A percentile compares a stretch with the other conserved stretches of the same genome.
phyloP scores from a whole-genome alignment of 2,113 vertebrate genomes.

The Mohoua ochrocephala region DNA sequence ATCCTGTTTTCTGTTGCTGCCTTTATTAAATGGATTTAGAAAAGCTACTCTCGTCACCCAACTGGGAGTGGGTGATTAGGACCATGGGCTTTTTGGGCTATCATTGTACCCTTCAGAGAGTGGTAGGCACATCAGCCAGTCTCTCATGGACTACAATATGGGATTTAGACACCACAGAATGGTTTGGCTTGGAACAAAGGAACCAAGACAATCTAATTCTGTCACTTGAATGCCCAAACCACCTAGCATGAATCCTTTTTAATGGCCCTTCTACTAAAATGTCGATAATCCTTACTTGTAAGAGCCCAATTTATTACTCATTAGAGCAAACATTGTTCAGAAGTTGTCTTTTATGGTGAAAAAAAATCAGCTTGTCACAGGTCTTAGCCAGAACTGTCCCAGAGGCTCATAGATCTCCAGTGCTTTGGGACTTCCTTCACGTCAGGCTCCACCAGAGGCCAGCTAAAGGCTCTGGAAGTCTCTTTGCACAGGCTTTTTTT shows the following conservation, averaged over 20 bases:
- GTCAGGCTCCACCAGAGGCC: not conserved
- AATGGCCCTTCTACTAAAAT: not conserved
- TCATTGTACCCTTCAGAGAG: not conserved
- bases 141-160: accelerated
- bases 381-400: not conserved
- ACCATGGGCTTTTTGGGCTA: not conserved
- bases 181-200: not conserved
- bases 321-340: not conserved
- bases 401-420: not conserved
- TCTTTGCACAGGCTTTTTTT: not conserved
- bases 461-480: not conserved
- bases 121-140: not conserved
- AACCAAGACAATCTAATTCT: not conserved
- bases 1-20: not conserved
- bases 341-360: not conserved
- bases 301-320: not conserved
- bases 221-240: not conserved
- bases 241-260: not conserved
- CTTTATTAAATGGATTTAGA: not conserved
- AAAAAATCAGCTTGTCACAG: not conserved
- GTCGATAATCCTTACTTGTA: not conserved
- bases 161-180: not conserved
- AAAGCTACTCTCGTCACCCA: not conserved
- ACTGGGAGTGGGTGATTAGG: not conserved
- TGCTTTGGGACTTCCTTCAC: not conserved